Percentiles rank a stretch among this genome's conserved stretches.
These are phyloP conservation scores for Pteria penguin DNA, from an alignment of 2,888 invertebrate genomes.

Conservation along the genomic window DNA sequence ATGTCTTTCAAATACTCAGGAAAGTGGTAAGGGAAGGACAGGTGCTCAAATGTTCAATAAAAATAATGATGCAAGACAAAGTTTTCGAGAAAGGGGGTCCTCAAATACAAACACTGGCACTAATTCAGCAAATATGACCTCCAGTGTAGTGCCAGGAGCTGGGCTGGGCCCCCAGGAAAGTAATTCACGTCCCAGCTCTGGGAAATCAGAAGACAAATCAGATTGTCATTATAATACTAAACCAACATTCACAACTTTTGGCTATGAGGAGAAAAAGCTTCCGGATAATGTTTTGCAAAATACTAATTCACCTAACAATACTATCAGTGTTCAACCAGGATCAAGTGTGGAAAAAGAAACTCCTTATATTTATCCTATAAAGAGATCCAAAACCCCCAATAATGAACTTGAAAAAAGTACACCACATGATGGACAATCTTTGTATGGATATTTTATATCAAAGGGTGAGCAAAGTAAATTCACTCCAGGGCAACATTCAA, in stretches of 20 bases:
- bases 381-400: slow-evolving; percentile 3
- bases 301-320: background rate
- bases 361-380: slow-evolving; percentile 14
- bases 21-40: background rate
- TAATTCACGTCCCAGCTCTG: slow-evolving; percentile 41
- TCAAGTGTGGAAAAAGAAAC: slow-evolving; percentile 3
- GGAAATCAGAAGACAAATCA: slow-evolving; percentile 11
- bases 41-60: slow-evolving; percentile 1
- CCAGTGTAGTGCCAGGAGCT: slow-evolving; percentile 35
- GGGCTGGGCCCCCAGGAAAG: slow-evolving; percentile 53
- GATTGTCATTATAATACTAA: slow-evolving; percentile 27
- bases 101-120: slow-evolving; percentile 50
- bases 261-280: slow-evolving; percentile 45
- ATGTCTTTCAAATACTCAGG: background rate
- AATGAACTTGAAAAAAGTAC: slow-evolving; percentile 9
- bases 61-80: slow-evolving; percentile 47
- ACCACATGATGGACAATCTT: background rate
- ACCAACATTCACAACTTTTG: slow-evolving; percentile 63
- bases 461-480: slow-evolving; percentile 10
- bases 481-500: background rate
- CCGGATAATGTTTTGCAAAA: background rate
- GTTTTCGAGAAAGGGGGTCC: slow-evolving; percentile 66
- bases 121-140: slow-evolving; percentile 38
- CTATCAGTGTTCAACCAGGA: background rate
- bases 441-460: slow-evolving; percentile 10